Percentiles rank a stretch among this genome's conserved stretches.
These are phyloP conservation scores for Acanthosepion esculentum DNA, from an alignment of 2,888 invertebrate genomes.

Conservation along the genomic window DNA sequence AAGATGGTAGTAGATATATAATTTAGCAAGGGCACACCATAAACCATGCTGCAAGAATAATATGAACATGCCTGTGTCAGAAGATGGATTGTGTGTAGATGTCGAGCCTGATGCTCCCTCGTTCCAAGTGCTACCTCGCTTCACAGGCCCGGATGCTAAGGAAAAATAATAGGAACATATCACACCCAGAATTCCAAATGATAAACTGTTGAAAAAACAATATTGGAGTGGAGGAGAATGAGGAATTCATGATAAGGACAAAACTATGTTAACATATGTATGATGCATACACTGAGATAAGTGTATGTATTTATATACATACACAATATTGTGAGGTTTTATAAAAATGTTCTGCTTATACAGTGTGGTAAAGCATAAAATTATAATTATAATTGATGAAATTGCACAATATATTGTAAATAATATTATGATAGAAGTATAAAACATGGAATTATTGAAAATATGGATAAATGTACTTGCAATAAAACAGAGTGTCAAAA, in stretches of 20 bases:
- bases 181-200: neutral
- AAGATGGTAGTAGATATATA: neutral
- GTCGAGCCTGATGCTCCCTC: slow-evolving; percentile 40
- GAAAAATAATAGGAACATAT: slow-evolving; percentile 41
- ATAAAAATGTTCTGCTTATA: neutral
- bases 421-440: neutral
- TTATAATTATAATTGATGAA: neutral
- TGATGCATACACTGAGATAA: neutral
- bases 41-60: slow-evolving; percentile 33
- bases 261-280: neutral
- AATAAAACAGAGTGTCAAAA: no score
- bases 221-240: neutral
- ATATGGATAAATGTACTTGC: no score
- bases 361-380: neutral
- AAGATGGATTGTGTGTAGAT: slow-evolving; percentile 21
- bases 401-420: neutral
- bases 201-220: neutral
- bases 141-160: slow-evolving; percentile 44
- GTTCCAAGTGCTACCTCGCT: slow-evolving; percentile 42
- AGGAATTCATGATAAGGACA: neutral
- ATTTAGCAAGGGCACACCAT: slow-evolving; percentile 33
- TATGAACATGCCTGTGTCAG: slow-evolving; percentile 46
- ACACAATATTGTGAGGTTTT: neutral
- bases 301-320: neutral
- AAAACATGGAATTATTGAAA: no score